Evolutionary conservation across 2,888 invertebrate species (phyloP), one percentile per base, ranked within the genome.

Genomic region (Colletes collaris): DNA sequence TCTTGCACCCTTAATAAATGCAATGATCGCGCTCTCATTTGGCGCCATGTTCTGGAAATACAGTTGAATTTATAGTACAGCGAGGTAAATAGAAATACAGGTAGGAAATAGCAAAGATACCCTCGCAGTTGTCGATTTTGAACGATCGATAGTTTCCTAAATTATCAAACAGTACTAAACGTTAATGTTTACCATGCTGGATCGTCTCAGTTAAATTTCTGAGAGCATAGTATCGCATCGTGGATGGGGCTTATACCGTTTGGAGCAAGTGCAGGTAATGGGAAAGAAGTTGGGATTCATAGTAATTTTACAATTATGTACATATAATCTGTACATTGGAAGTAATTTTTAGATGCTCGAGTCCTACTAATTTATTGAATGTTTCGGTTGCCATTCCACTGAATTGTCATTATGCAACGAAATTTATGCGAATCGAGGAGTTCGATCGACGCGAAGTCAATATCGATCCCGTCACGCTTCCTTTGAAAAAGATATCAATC

Each of bases 21-120:
- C 77, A 16, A 84, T 72, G 7, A 84, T 60, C 2, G 67, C 67
- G 19, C 44, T 71, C 49, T 81, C 76, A n/a, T 87, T 80, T 6
- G 76, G 58, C 44, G 64, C 58, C 52, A 62, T 19, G 37, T 58
- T 73, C 86, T 86, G 63, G 2, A 79, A 87, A 13, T 16, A 55
- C 40, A 55, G 52, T 50, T 37, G 10, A 6, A 16, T 58, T 13
- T 8, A 46, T 10, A 3, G 10, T 46, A 46, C 8, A 46, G 8
- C 44, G 10, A 46, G 10, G 44, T 46, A 2, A 46, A 46, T 7
- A 46, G 4, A 7, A 40, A 40, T 46, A 10, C 10, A 8, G 3
- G 8, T 10, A 8, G 8, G 3, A 8, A 8, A 0, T 46, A 3
- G 10, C 44, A 46, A 46, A 46, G 8, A 0, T 46, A 46, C 8